Conservation (phyloP, 1,140 invertebrate genomes). For the Camponotus pennsylvanicus region DNA sequence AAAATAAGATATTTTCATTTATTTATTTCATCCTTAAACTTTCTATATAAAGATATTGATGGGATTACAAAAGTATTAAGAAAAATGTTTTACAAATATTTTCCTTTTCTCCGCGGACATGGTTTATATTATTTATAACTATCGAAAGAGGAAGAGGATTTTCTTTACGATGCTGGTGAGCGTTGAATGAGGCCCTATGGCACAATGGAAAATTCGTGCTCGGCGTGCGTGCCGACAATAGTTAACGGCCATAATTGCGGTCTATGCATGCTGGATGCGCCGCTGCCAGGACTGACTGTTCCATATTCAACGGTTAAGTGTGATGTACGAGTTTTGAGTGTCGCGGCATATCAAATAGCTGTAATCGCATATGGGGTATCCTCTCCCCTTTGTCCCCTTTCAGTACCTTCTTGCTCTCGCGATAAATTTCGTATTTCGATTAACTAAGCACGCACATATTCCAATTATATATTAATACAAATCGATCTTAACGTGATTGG, state of each 20-base stretch:
- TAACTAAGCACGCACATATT: slow-evolving; percentile 67
- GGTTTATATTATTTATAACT: slow-evolving; percentile 10
- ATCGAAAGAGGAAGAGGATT: slow-evolving; percentile 14
- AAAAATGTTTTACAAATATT: not conserved
- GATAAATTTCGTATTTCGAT: slow-evolving; percentile 80
- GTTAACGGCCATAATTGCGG: slow-evolving; percentile 80
- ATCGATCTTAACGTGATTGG: not conserved
- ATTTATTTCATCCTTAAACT: not conserved
- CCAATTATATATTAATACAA: not conserved
- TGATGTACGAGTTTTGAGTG: slow-evolving; percentile 84
- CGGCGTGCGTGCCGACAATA: slow-evolving; percentile 79
- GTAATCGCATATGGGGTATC: slow-evolving; percentile 77
- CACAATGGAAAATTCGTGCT: slow-evolving; percentile 67
- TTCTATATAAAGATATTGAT: not conserved
- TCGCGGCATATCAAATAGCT: slow-evolving; percentile 83
- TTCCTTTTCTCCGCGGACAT: not conserved
- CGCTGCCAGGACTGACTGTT: slow-evolving; percentile 76
- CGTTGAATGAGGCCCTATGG: slow-evolving; percentile 11
- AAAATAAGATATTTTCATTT: not conserved
- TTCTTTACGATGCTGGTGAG: not conserved
- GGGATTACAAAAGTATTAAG: not conserved
- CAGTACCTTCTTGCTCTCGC: slow-evolving; percentile 24
- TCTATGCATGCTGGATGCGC: slow-evolving; percentile 78
- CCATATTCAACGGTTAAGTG: slow-evolving; percentile 85
- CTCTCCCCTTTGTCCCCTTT: slow-evolving; percentile 39